Conservation (phyloP, 2,797 vertebrate genomes). For the Sternarchorhynchus goeldii region DNA sequence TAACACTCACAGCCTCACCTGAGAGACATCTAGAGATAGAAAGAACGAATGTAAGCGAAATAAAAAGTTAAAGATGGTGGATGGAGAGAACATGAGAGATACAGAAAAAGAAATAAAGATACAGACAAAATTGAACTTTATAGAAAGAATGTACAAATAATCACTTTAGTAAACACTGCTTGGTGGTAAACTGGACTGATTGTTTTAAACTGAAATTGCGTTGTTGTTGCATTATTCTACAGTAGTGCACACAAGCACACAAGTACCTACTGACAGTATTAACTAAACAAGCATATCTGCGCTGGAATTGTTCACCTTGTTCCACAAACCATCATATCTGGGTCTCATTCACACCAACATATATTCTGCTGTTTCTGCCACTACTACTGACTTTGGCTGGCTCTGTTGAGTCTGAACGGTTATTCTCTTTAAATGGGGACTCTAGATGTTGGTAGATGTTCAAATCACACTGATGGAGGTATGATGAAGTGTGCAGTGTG, state of each 20-base stretch:
- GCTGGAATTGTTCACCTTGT: background rate
- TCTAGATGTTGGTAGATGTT: constrained; percentile 45
- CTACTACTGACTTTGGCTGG: constrained; percentile 25
- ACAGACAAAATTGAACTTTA: too few relatives aligned
- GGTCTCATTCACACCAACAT: background rate
- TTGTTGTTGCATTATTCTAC: too few relatives aligned
- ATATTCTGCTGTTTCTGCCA: constrained; percentile 15
- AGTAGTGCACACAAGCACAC: background rate
- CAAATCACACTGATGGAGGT: constrained; percentile 63
- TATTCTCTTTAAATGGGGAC: constrained; percentile 11
- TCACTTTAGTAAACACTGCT: too few relatives aligned
- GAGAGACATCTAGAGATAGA: background rate
- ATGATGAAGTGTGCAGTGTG: constrained; percentile 63
- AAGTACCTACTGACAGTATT: background rate
- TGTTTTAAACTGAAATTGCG: too few relatives aligned
- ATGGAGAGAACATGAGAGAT: too few relatives aligned
- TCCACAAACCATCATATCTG: constrained; percentile 3
- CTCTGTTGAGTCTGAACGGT: constrained; percentile 24
- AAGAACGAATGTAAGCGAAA: background rate
- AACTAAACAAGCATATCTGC: background rate
- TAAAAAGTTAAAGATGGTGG: background rate
- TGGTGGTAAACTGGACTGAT: too few relatives aligned
- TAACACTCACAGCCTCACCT: background rate
- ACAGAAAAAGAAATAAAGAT: background rate
- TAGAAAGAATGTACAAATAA: too few relatives aligned